phyloP scores from a whole-genome alignment of 2,113 vertebrate genomes.

The Syrrhaptes paradoxus region DNA sequence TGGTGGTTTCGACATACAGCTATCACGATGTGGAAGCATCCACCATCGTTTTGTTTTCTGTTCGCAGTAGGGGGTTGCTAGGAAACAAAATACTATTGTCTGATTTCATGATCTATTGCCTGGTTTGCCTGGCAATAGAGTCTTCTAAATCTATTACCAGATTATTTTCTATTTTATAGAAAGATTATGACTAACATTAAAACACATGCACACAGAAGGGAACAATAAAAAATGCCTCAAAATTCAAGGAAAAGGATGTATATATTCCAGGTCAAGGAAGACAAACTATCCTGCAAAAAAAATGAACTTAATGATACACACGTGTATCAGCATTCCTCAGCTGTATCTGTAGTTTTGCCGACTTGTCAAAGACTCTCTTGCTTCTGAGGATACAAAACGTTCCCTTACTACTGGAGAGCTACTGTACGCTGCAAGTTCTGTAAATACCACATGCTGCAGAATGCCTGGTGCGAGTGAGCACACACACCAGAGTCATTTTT shows the following conservation, averaged over 20 bases:
- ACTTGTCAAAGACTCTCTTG: conserved; percentile 3
- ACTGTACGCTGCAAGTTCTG: conserved; percentile 28
- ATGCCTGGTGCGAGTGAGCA: neutral
- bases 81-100: conserved; percentile 81
- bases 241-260: neutral
- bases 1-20: neutral
- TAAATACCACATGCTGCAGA: conserved; percentile 42
- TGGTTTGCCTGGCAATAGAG: conserved; percentile 65
- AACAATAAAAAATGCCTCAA: neutral
- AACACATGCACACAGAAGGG: neutral
- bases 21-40: conserved; percentile 66
- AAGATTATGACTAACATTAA: neutral
- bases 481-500: neutral
- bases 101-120: conserved; percentile 77
- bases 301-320: neutral
- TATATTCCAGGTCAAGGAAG: neutral
- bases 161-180: conserved; percentile 55
- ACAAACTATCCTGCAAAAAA: neutral
- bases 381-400: neutral
- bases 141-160: conserved; percentile 67
- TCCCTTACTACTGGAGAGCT: conserved; percentile 9
- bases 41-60: conserved; percentile 75
- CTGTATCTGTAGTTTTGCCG: conserved; percentile 10
- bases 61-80: conserved; percentile 77
- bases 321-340: neutral